Evolutionary conservation across 2,113 vertebrate genomes (phyloP).

Genomic region (Platycercus adscitus): DNA sequence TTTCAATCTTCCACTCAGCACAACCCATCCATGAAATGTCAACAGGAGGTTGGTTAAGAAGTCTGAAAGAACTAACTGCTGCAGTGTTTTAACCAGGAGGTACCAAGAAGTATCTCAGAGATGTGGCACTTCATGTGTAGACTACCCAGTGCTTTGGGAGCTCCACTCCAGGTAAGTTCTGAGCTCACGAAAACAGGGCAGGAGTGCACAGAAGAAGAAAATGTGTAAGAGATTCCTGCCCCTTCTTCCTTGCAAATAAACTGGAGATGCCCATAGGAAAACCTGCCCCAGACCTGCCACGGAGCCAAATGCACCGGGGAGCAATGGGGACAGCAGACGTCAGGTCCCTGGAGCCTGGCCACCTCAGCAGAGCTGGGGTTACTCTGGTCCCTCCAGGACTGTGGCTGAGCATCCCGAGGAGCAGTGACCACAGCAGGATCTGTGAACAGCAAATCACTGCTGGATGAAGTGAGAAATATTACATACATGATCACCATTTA

Average conservation of each 20-base stretch:
- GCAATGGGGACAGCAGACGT: not conserved
- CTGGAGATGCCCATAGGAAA: not conserved
- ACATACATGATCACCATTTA: slow-evolving; percentile 34
- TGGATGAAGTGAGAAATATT: not conserved
- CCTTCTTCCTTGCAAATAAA: not conserved
- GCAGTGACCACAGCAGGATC: not conserved
- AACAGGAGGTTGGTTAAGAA: not conserved
- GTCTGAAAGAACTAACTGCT: not conserved
- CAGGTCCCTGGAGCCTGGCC: not conserved
- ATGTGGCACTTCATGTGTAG: fast-evolving
- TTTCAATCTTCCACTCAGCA: not conserved
- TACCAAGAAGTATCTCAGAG: not conserved
- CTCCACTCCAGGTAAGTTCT: fast-evolving
- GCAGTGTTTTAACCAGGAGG: not conserved
- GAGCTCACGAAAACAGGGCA: not conserved
- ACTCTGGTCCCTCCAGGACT: not conserved
- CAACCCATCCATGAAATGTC: not conserved
- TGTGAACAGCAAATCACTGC: not conserved
- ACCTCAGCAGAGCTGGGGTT: not conserved
- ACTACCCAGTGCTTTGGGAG: not conserved
- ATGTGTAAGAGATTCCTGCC: not conserved
- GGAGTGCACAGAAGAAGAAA: not conserved
- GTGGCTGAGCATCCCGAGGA: not conserved
- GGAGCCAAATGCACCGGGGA: not conserved
- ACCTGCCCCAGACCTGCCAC: not conserved